Conservation (phyloP, 2,888 invertebrate species). For the Muschampia plurimacula region DNA sequence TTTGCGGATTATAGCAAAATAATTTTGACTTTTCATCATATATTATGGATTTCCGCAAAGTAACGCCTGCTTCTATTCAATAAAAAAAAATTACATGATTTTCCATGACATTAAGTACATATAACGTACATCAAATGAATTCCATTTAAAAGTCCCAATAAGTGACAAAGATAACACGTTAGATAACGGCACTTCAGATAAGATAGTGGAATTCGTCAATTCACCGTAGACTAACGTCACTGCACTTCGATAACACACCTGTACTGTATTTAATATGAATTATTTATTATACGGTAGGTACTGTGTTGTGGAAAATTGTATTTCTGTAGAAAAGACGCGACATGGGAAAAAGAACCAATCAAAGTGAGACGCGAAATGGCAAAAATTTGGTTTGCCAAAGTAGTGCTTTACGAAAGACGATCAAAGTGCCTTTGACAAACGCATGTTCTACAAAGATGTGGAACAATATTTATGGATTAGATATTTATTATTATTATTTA, state of each 20-base stretch:
- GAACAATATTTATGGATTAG: no score
- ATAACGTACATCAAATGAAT: background rate
- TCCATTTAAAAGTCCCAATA: background rate
- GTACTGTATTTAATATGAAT: background rate
- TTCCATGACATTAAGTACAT: background rate
- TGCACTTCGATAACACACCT: background rate
- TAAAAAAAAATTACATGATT: background rate
- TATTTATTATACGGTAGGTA: background rate
- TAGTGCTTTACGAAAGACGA: no score
- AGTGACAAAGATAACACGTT: slow-evolving; percentile 25
- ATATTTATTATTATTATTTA: no score
- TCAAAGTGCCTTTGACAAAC: no score
- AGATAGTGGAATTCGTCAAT: slow-evolving; percentile 13
- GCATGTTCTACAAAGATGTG: no score
- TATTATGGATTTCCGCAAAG: no score
- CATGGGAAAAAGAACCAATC: no score
- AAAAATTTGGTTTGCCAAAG: no score
- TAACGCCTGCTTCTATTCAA: no score
- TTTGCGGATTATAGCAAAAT: no score
- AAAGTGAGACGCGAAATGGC: no score
- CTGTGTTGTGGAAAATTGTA: background rate
- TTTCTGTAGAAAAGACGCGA: background rate
- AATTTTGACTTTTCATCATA: no score
- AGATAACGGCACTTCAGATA: slow-evolving; percentile 26
- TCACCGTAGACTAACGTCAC: slow-evolving; percentile 10